A percentile compares a stretch with the other conserved stretches of the same genome.
Conservation (phyloP, 2,888 invertebrate genomes). For the Conchocele bisecta region DNA sequence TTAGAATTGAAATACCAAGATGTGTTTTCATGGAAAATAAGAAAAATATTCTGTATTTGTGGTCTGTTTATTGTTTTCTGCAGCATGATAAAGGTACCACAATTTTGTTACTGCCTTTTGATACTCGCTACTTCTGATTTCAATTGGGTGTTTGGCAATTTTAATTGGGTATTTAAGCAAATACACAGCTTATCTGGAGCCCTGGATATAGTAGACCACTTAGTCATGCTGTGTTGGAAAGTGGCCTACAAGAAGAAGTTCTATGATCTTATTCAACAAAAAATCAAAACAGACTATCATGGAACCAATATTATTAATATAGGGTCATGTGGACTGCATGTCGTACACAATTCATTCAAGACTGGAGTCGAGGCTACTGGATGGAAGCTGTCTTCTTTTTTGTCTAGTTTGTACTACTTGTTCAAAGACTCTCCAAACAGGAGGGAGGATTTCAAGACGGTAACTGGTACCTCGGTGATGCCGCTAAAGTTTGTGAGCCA, state of each 20-base stretch:
- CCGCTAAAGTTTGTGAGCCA: conserved; percentile 69
- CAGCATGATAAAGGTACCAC: too few species aligned
- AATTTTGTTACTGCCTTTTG: too few species aligned
- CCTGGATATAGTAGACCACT: conserved; percentile 22
- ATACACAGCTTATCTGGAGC: too few species aligned
- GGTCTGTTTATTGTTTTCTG: too few species aligned
- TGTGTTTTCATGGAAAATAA: too few species aligned
- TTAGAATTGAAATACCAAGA: too few species aligned
- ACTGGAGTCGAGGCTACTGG: conserved; percentile 31
- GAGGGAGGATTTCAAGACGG: conserved; percentile 6
- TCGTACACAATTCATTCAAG: conserved; percentile 59
- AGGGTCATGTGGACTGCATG: conserved; percentile 60
- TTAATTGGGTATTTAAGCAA: too few species aligned
- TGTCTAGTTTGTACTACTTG: conserved; percentile 65
- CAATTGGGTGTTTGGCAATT: too few species aligned
- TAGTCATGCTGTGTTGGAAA: not conserved
- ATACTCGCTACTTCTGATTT: too few species aligned
- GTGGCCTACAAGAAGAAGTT: too few species aligned
- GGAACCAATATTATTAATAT: conserved; percentile 40
- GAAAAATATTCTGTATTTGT: too few species aligned
- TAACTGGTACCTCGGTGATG: conserved; percentile 53
- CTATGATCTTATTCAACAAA: conserved; percentile 6
- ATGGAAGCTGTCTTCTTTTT: conserved; percentile 57
- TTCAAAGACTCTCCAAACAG: conserved; percentile 70
- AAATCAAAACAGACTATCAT: conserved; percentile 22